A percentile compares a stretch with the other conserved stretches of the same genome.
These are phyloP conservation scores for Scomberomorus guttatus DNA, from an alignment of 2,797 vertebrate species.

Conservation along the genomic window DNA sequence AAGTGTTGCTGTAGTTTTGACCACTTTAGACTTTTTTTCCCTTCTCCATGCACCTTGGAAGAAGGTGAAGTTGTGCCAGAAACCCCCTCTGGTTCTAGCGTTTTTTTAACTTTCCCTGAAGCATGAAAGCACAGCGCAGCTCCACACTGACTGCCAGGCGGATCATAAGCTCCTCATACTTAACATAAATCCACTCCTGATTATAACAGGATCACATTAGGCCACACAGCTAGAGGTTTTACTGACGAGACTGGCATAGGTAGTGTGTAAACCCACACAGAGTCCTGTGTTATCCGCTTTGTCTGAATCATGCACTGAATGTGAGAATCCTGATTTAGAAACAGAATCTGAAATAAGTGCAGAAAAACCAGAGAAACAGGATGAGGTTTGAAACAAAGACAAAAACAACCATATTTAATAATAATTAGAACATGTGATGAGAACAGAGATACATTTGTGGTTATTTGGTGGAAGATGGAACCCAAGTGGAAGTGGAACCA, in stretches of 20 bases:
- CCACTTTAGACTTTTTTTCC: no score
- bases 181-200: conserved; percentile 59
- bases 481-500: no score
- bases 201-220: conserved; percentile 64
- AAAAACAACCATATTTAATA: background rate
- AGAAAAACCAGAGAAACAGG: background rate
- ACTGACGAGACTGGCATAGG: conserved; percentile 39
- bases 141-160: conserved; percentile 52
- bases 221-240: conserved; percentile 61
- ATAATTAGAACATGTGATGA: background rate
- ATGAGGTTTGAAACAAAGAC: background rate
- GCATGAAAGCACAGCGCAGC: conserved; percentile 65
- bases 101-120: conserved; percentile 67
- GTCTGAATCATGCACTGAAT: conserved; percentile 10
- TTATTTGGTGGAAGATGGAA: background rate
- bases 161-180: conserved; percentile 63
- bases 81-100: no score
- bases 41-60: no score
- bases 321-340: conserved; percentile 8
- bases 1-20: no score
- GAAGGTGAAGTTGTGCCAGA: no score
- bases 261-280: conserved; percentile 24
- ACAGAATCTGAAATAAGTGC: background rate
- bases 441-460: background rate
- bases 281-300: background rate